Evolutionary conservation across 2,888 invertebrate species (phyloP), one percentile per base, ranked within the genome.

Genomic region (Tenthredo scrophulariae): DNA sequence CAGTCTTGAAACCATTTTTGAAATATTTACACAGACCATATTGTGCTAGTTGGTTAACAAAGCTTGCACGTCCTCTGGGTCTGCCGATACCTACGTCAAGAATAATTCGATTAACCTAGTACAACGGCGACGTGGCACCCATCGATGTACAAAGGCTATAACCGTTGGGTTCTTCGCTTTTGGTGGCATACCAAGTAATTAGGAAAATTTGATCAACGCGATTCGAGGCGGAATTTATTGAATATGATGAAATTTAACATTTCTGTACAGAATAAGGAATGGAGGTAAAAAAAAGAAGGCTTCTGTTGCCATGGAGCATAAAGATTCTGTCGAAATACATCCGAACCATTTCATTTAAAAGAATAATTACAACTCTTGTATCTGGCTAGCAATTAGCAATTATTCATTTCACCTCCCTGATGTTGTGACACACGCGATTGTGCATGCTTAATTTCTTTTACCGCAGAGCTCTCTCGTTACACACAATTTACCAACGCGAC

Each of bases 361-460:
- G 22, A 58, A 58, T 46, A 77, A 77, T 80, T 80, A 62, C 50
- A 62, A 22, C 40, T 40, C 33, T 15, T 80, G 22, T 80, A 40
- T 33, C 80, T 62, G 37, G 40, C 1, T 22, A n/a, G 58, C 62
- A 80, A 80, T 80, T 62, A 37, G 80, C 80, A 58, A 80, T 80
- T 80, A 80, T 62, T 62, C 58, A 80, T 80, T 80, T 80, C 80
- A 62, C 62, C 43, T 26, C 43, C 43, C n/a, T 22, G 72, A 74
- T 43, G 72, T 74, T 74, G 72, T 43, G 72, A 43, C 40, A 74
- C 72, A 74, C 43, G 72, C 72, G 22, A 74, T 22, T 40, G 40
- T 43, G 13, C 72, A 74, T 74, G 72, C 43, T 74, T 43, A 43
- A 43, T 37, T 74, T 43, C 43, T 74, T 74, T n/a, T 22, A 74